Percentiles rank a stretch among this genome's conserved stretches.
These are phyloP conservation scores for Melanotaenia boesemani DNA, from an alignment of 2,797 vertebrate species.

Conservation along the genomic window DNA sequence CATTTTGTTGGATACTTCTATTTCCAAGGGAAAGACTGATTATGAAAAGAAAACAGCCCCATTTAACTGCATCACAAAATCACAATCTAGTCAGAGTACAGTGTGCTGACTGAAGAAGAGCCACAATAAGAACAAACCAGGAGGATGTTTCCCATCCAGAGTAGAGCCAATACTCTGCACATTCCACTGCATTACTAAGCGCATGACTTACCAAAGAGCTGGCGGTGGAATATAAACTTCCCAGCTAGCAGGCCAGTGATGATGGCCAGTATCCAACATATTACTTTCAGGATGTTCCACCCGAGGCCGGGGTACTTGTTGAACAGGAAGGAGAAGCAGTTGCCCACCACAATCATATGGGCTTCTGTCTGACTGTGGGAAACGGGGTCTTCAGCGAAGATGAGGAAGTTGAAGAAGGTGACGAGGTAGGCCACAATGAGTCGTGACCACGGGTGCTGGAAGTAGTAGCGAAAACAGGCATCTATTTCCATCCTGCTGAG, in stretches of 20 bases:
- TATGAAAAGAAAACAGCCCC: not conserved
- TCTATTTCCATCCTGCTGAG: slow-evolving; percentile 92
- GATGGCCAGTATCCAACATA: slow-evolving; percentile 93
- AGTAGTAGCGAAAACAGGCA: slow-evolving; percentile 95
- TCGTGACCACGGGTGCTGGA: slow-evolving; percentile 98
- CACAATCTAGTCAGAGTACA: not conserved
- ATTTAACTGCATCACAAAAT: not conserved
- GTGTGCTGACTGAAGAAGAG: slow-evolving; percentile 17
- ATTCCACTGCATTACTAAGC: slow-evolving; percentile 58
- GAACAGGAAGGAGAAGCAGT: slow-evolving; percentile 97
- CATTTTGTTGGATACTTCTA: not conserved
- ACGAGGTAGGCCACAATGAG: slow-evolving; percentile 96
- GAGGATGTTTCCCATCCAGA: slow-evolving; percentile 23
- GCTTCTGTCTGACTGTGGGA: slow-evolving; percentile 98
- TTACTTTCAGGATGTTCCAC: slow-evolving; percentile 94
- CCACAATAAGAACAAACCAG: slow-evolving; percentile 38
- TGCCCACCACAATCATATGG: slow-evolving; percentile 95
- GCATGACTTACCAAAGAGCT: slow-evolving; percentile 94
- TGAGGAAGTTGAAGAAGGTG: slow-evolving; percentile 97
- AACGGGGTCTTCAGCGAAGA: slow-evolving; percentile 97
- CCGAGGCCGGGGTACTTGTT: slow-evolving; percentile 95
- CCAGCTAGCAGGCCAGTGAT: slow-evolving; percentile 91
- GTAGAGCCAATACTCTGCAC: slow-evolving; percentile 62
- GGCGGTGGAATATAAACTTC: slow-evolving; percentile 97
- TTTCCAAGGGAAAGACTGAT: not conserved